These are phyloP conservation scores for Chaetodon auriga DNA, from an alignment of 2,113 vertebrate genomes.

Conservation along the genomic window DNA sequence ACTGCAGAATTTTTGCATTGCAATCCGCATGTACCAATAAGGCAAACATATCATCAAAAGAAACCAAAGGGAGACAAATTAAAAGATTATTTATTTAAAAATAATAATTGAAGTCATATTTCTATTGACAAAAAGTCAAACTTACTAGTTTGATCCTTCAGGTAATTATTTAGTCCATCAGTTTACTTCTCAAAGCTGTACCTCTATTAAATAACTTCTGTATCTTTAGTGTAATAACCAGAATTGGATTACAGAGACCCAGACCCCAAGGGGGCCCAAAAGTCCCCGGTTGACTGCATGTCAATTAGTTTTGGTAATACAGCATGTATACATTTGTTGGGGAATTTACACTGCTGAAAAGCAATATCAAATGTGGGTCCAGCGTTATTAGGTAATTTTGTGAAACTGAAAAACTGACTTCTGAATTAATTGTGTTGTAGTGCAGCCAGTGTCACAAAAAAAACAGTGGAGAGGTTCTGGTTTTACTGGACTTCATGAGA, in stretches of 20 bases:
- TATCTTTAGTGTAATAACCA: neutral
- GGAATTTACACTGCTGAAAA: neutral
- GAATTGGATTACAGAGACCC: neutral
- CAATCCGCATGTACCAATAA: neutral
- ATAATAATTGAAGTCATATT: neutral
- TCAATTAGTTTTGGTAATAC: neutral
- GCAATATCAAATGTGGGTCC: neutral
- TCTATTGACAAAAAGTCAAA: neutral
- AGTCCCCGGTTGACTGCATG: neutral
- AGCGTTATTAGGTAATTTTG: neutral
- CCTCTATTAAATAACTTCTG: neutral
- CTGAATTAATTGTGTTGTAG: neutral
- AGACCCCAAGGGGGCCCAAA: neutral
- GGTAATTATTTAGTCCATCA: neutral
- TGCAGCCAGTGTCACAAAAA: neutral
- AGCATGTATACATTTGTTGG: neutral
- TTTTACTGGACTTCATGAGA: neutral
- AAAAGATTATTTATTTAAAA: neutral
- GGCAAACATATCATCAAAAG: neutral
- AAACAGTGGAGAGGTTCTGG: neutral
- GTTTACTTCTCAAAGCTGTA: neutral
- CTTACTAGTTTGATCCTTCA: neutral
- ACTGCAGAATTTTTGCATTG: neutral
- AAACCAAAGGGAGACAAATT: neutral
- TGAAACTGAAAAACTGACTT: neutral